These are phyloP conservation scores for Cynopterus sphinx DNA, from an alignment of 2,797 vertebrate species.

Conservation along the genomic window DNA sequence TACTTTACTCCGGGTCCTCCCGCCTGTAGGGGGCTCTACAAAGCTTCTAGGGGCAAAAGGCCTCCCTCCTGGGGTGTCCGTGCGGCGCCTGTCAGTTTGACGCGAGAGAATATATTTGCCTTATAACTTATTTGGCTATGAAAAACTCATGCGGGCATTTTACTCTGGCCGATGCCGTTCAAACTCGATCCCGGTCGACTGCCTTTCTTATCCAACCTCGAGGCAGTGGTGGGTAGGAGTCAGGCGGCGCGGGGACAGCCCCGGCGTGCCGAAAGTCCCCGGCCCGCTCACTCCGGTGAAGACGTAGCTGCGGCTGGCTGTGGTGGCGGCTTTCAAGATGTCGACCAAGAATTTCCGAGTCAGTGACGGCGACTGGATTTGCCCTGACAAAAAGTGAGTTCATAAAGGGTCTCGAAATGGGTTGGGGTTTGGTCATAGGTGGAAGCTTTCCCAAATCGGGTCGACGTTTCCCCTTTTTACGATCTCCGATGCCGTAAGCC, in stretches of 20 bases:
- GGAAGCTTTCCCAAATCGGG: neutral
- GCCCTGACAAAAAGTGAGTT: constrained; percentile 96
- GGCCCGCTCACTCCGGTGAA: constrained; percentile 52
- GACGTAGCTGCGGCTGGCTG: constrained; percentile 66
- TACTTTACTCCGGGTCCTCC: constrained; percentile 52
- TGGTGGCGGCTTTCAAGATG: constrained; percentile 85
- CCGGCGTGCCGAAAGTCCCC: constrained; percentile 20
- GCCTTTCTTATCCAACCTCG: neutral
- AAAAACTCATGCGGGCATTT: neutral
- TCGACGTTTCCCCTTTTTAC: neutral
- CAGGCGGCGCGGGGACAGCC: constrained; percentile 59
- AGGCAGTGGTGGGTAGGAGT: neutral
- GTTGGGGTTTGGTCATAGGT: no score
- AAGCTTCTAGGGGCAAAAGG: constrained; percentile 10
- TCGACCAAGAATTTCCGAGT: constrained; percentile 98
- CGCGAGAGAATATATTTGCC: neutral
- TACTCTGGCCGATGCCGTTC: neutral
- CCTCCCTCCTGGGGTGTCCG: constrained; percentile 44
- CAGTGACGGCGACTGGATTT: constrained; percentile 99
- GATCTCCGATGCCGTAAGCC: neutral
- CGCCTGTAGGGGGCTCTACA: constrained; percentile 36
- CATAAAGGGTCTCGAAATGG: neutral
- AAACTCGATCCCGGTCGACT: neutral
- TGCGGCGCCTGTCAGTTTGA: constrained; percentile 38
- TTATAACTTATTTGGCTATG: neutral